Base-by-base conservation (phyloP, 2,888 invertebrate genomes). In the Rhagonycha lutea region DNA sequence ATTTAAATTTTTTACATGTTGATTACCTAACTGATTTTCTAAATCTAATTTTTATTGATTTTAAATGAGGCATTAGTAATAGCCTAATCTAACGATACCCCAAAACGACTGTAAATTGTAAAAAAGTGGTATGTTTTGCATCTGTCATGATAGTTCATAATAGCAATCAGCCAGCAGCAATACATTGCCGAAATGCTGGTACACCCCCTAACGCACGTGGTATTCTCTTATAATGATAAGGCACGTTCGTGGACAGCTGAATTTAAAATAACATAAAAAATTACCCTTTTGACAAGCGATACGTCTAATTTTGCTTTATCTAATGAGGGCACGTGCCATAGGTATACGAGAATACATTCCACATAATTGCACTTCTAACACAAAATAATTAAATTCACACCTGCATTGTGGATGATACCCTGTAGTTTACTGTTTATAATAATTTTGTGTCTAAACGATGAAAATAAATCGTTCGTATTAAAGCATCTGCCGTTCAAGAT, bases 271-370 rank as follows among this genome's bases (percentile, higher is more conserved):
- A 32, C 62, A 62, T 29, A 47, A 68, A 67, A 73, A 73, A 71
- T 68, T 47, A 73, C 70, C 73, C 68, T 68, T 68, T 79, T 68
- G 32, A 73, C 77, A 77, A 72, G 18, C 69, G 69, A 79, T 75
- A 72, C 61, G 72, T 72, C 75, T 78, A 79, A 79, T 79, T 79
- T 79, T 77, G 76, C 78, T 78, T 75, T 72, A 73, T 68, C 47
- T 72, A 74, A 78, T 79, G 71, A 68, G 72, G 75, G 77, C 77
- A 72, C 79, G 78, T 78, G 75, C 74, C 77, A 67, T 79, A 77
- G 73, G 73, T 23, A 28, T 24, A 68, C 29, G 18, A 14, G 23
- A n/a, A 14, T 32, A 26, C 67, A 69, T 60, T 23, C 65, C 18
- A 69, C 29, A 14, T 26, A 23, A 18, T 74, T n/a, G 24, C 62